Base-by-base conservation (phyloP, 2,797 vertebrate species). In the Crax fasciolata region DNA sequence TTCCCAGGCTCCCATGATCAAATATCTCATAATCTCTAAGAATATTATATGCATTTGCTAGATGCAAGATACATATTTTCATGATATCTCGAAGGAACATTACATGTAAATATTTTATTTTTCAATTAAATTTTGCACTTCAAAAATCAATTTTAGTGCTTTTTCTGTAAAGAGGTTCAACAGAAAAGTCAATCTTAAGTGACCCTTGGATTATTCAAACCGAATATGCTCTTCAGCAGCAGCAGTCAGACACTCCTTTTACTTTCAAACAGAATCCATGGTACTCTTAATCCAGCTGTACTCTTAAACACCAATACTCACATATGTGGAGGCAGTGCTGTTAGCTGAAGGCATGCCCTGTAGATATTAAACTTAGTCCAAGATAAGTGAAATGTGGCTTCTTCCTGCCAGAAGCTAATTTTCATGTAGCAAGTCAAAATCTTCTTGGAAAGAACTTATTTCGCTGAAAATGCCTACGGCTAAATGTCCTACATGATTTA, bases 341-440 rank as follows among this genome's bases (percentile, higher is more conserved):
- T 51, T 82, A 84, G 91, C 95, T 94, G 87, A 89, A 95, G 90
- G 95, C 80, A 89, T 77, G 49, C 80, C 94, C 93, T 46, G 39
- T 63, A 88, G 89, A 88, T 94, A 90, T 82, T 65, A 94, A 93
- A 82, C 73, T 79, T 41, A 89, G 65, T 35, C 72, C 84, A 93
- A 89, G 77, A 91, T 73, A 74, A 79, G 73, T 58, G 71, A 96
- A 95, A 94, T 44, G 65, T 48, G 77, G 48, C 71, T 94, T 94
- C 77, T 76, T 96, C 83, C 87, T 87, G 78, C 92, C 89, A 94
- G 92, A 90, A 96, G 94, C 81, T 87, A 90, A 94, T 95, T 89
- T 89, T 91, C 81, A 80, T 46, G 59, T 91, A 90, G 75, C 66
- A 90, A 95, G 75, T 94, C 94, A 97, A 96, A 94, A 89, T 43